Conservation (phyloP, 2,113 vertebrate genomes). For the Leucopsar rothschildi region DNA sequence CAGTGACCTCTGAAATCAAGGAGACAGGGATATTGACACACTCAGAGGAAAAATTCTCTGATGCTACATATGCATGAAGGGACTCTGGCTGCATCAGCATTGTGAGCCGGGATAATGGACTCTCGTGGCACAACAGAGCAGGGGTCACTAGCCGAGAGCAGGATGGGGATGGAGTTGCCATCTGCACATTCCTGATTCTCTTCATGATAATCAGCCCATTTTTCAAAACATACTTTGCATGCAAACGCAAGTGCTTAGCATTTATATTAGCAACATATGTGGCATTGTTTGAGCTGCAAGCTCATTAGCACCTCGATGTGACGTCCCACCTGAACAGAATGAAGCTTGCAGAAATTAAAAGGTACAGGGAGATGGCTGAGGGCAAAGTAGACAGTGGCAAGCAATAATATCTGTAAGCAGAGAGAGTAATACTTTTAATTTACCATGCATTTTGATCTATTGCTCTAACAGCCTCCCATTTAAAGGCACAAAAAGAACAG, state of each 20-base stretch:
- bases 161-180: background rate
- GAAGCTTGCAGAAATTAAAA: background rate
- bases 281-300: background rate
- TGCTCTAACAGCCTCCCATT: background rate
- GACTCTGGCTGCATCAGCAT: background rate
- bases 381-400: background rate
- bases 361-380: background rate
- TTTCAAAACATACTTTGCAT: background rate
- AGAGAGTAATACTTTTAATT: background rate
- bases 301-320: background rate
- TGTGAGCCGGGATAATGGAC: background rate
- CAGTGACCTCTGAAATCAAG: background rate
- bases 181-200: slow-evolving; percentile 26
- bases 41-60: background rate
- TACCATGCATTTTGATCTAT: background rate
- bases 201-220: background rate
- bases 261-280: slow-evolving; percentile 19
- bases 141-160: background rate
- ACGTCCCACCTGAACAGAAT: background rate
- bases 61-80: background rate
- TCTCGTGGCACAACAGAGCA: background rate
- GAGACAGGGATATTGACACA: background rate
- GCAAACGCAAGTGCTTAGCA: background rate
- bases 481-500: background rate
- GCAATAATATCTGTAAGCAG: background rate